phyloP scores from a whole-genome alignment of 1,140 invertebrate species.

The Camponotus vicinus region DNA sequence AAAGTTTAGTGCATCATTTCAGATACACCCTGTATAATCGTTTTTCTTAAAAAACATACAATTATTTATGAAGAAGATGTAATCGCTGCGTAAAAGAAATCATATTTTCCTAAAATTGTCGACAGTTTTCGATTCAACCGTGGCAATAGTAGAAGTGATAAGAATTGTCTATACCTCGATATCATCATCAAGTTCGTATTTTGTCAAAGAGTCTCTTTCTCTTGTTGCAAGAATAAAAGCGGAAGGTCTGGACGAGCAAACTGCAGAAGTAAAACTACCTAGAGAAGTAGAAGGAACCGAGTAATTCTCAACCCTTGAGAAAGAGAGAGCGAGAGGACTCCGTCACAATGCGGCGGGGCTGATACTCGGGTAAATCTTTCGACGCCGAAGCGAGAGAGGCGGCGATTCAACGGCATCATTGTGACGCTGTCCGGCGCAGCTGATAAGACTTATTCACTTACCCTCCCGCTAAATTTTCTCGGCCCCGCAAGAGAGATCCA shows the following conservation, averaged over 20 bases:
- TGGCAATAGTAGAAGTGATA: slow-evolving; percentile 29
- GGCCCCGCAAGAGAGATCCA: slow-evolving; percentile 3
- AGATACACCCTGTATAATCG: too few species aligned
- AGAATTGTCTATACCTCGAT: slow-evolving; percentile 3
- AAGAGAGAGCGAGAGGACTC: neutral
- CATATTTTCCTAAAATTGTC: neutral
- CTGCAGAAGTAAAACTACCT: neutral
- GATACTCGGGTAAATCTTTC: slow-evolving; percentile 63
- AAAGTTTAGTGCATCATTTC: too few species aligned
- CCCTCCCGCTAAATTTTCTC: slow-evolving; percentile 21
- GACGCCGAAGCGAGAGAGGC: slow-evolving; percentile 55
- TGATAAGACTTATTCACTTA: slow-evolving; percentile 57
- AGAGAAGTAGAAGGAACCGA: neutral
- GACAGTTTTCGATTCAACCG: neutral
- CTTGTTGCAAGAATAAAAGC: neutral
- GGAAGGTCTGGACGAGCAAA: neutral
- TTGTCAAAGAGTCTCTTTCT: slow-evolving; percentile 17
- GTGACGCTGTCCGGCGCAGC: slow-evolving; percentile 75
- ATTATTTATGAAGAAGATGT: neutral
- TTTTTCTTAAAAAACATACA: too few species aligned
- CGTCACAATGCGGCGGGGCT: slow-evolving; percentile 60
- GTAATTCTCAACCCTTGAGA: slow-evolving; percentile 68
- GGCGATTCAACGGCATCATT: slow-evolving; percentile 69
- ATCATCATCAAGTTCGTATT: slow-evolving; percentile 48
- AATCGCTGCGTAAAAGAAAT: neutral